Evolutionary conservation across 1,140 invertebrate species (phyloP), one percentile per base, ranked within the genome.

Genomic region (Eulimnadia texana): DNA sequence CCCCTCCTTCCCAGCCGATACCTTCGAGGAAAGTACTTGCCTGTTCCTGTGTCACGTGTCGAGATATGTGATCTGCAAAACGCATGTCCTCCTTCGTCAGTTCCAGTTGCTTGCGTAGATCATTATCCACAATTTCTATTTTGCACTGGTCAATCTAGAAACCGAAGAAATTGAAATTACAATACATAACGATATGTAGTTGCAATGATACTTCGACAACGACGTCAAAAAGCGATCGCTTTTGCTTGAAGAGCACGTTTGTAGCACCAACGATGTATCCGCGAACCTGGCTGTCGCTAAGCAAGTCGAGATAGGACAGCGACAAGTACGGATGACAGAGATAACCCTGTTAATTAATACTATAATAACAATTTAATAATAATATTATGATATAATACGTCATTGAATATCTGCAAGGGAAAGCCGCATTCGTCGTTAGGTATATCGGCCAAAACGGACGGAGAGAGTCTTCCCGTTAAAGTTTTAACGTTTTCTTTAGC

Each of bases 211-310:
- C 84, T 75, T 95, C 93, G 11, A 99, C 80, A 56, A 98, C 74
- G 28, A 93, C 86, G 77, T 99, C 95, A 68, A 91, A 88, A 3
- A 96, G 73, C 69, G 95, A 87, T 62, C 85, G 82, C 70, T 95
- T 95, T 69, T 97, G 93, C 72, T 93, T 93, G 70, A 98, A 99
- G 6, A 99, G 76, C 19, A 96, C 84, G 80, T 99, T 99, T 42
- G 94, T 97, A 9, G 95, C 95, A 54, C 96, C 96, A 64, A 97
- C 88, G 42, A 97, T 76, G 74, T 94, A 98, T 53, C 92, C 90
- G 64, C 89, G 77, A 6, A 97, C 86, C 68, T 88, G 89, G 1
- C 84, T 77, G 73, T 97, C 91, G 60, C 82, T 83, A 25, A 99
- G 73, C 50, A 96, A 74, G 77, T 98, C 94, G 75, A 97, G 82